Evolutionary conservation across 2,797 vertebrate genomes (phyloP), one percentile per base, ranked within the genome.

Genomic region (Carapus acus): DNA sequence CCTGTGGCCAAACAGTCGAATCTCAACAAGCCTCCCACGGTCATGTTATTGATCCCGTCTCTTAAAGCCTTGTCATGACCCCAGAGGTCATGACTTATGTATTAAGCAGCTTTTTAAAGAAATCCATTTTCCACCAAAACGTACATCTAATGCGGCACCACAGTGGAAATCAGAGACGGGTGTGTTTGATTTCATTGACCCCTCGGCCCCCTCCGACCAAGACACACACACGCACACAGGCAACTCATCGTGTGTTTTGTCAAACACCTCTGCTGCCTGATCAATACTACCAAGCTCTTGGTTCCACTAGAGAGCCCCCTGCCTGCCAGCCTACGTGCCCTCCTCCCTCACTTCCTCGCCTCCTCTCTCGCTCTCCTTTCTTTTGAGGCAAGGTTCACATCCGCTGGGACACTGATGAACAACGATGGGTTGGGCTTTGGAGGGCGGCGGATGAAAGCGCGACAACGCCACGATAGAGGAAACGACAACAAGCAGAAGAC

Each of bases 1-100:
- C 64, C 55, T 66, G 74, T 75, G 54, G 70, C 69, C n/a, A n/a
- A n/a, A n/a, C n/a, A n/a, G n/a, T n/a, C n/a, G n/a, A n/a, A n/a
- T 76, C 80, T 36, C 58, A 82, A 73, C 76, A 68, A 51, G 72
- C 73, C 39, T 48, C 54, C 71, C 79, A 84, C 83, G 83, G 80
- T 77, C 71, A 54, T 44, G 61, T 59, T 85, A 88, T 87, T 74
- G 85, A 88, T 81, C 74, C 58, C 23, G 62, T 68, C 73, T 63
- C 70, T 79, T 79, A 82, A 85, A 83, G 75, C 81, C 80, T 74
- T 34, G 41, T 76, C 67, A 78, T 82, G 85, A 88, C 84, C 86
- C 76, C 74, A 82, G 76, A 81, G 79, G 80, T 86, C 86, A 86
- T 88, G 80, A 89, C 86, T 88, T 86, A 88, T 88, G 85, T 85